Base-by-base conservation (phyloP, 2,888 invertebrate genomes). In the Eudasyphora cyanicolor region DNA sequence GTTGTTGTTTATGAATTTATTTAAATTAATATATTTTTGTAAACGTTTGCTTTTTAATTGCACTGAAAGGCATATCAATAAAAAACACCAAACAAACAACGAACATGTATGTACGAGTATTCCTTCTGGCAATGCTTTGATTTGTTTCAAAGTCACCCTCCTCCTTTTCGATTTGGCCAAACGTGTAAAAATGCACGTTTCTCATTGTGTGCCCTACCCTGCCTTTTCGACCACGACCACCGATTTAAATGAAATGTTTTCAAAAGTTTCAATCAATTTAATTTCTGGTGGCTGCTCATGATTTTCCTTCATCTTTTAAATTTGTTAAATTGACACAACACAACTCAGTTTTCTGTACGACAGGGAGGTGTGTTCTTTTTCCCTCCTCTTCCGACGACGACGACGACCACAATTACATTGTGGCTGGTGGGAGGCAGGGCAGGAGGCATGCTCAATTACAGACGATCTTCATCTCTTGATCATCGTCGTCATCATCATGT, bases 321-420 rank as follows among this genome's bases (percentile, higher is more conserved):
- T 64, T 54, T 70, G 32, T 76, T 74, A 54, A 83, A 80, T 77
- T 77, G 79, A 32, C 76, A 82, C 78, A 79, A 19, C 70, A 70
- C 49, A 19, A 19, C 19, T 17, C 5, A 42, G 21, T 54, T 19
- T 54, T 54, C 29, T 17, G 21, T 38, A 60, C 35, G 51, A 76
- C 51, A 71, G 76, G 84, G 82, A 79, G 84, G 84, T 82, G 84
- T 84, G 84, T 82, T 69, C 73, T 54, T 32, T 27, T 38, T 21
- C 49, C 19, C 45, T 27, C 45, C 7, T 32, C 32, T 70, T n/a
- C 10, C 29, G 10, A 42, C 12, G 32, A 70, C 17, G n/a, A n/a
- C n/a, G n/a, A n/a, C n/a, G n/a, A n/a, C n/a, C n/a, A n/a, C n/a
- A n/a, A n/a, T n/a, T 17, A 74, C 49, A n/a, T 74, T 29, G 32